These are phyloP conservation scores for Columbina picui DNA, from an alignment of 2,113 vertebrate species.

Conservation along the genomic window DNA sequence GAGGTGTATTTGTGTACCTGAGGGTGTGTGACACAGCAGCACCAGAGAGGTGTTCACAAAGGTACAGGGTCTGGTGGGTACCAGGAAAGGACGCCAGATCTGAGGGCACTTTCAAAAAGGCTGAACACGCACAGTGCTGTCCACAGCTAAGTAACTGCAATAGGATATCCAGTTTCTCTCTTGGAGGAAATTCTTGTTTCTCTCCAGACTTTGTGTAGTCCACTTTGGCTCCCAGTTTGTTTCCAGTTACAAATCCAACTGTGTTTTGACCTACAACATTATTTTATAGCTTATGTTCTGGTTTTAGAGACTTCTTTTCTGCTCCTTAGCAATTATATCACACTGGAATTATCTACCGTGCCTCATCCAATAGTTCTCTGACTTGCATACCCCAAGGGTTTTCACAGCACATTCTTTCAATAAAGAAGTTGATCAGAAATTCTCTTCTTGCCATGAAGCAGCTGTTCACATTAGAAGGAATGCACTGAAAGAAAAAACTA, in stretches of 20 bases:
- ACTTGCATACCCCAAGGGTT: background rate
- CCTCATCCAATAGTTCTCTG: background rate
- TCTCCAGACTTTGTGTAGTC: background rate
- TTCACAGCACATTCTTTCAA: background rate
- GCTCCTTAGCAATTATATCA: background rate
- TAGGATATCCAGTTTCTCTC: background rate
- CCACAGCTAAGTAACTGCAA: background rate
- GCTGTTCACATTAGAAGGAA: background rate
- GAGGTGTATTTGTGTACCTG: background rate
- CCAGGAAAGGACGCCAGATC: background rate
- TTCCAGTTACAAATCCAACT: background rate
- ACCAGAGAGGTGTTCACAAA: background rate
- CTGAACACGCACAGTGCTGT: background rate
- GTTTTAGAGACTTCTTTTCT: background rate
- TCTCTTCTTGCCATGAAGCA: background rate
- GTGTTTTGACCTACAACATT: background rate
- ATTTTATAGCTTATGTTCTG: background rate
- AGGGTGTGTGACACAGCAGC: background rate
- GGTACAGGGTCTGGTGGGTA: rapidly evolving
- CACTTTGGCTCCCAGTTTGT: background rate
- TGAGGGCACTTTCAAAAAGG: background rate
- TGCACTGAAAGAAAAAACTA: background rate
- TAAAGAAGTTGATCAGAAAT: background rate
- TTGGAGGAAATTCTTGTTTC: rapidly evolving
- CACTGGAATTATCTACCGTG: background rate